These are phyloP conservation scores for Micrastur ruficollis DNA, from an alignment of 2,797 vertebrate genomes.

Conservation along the genomic window DNA sequence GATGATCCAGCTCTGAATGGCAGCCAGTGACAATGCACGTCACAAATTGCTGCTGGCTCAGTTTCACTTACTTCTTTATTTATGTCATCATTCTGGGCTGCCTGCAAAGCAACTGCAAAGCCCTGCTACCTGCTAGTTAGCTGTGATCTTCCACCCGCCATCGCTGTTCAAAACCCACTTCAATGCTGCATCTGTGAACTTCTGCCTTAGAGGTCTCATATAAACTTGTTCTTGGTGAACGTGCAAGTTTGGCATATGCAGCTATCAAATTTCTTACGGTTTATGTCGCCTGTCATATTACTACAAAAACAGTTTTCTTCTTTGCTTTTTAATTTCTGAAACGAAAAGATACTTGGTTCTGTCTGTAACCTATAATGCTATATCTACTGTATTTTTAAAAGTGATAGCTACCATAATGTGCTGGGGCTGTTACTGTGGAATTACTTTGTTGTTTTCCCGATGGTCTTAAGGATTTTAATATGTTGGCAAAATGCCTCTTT, in stretches of 20 bases:
- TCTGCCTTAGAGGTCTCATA: background rate
- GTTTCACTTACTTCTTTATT: conserved; percentile 59
- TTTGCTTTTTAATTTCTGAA: background rate
- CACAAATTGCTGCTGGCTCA: conserved; percentile 37
- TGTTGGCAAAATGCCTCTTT: background rate
- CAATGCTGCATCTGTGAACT: background rate
- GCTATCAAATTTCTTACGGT: conserved; percentile 27
- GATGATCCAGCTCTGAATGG: conserved; percentile 51
- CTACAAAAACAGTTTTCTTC: conserved; percentile 2
- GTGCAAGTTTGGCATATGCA: background rate
- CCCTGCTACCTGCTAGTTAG: background rate
- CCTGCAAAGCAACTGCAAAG: conserved; percentile 54
- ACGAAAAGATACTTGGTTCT: background rate
- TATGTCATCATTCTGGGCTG: background rate
- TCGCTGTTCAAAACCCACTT: background rate
- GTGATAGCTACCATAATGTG: background rate
- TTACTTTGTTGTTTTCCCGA: background rate
- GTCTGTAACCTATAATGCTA: background rate
- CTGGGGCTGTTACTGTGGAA: background rate
- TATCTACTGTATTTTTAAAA: background rate
- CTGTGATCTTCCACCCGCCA: background rate
- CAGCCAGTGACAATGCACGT: conserved; percentile 44
- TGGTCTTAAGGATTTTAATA: background rate
- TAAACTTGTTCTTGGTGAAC: background rate
- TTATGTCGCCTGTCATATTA: conserved; percentile 20